Evolutionary conservation across 2,888 invertebrate species (phyloP).

Genomic region (Salpingus planirostris): DNA sequence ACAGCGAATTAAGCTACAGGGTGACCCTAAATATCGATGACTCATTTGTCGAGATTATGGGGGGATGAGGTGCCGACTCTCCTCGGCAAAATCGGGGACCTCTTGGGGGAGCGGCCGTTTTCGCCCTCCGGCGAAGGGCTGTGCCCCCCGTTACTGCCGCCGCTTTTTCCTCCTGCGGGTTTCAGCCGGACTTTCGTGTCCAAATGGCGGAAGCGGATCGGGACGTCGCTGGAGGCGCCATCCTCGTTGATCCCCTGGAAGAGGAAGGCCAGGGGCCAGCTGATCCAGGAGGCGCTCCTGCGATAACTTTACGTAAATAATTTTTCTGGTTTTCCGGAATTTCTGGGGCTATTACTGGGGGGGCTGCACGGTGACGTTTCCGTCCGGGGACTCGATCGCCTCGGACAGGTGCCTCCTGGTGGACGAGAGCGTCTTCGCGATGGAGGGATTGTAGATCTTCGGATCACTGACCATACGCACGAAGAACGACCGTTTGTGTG

Average conservation of each 20-base stretch:
- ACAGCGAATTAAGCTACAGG: too few relatives aligned
- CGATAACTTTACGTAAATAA: constrained; percentile 19
- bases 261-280: constrained; percentile 84
- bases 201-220: constrained; percentile 79
- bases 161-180: constrained; percentile 39
- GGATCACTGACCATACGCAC: constrained; percentile 97
- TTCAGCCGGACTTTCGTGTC: constrained; percentile 78
- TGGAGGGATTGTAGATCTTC: constrained; percentile 90
- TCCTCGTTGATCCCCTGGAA: constrained; percentile 70
- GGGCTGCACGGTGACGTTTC: constrained; percentile 40
- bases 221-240: constrained; percentile 58
- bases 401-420: constrained; percentile 48
- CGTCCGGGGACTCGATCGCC: constrained; percentile 42
- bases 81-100: constrained; percentile 39
- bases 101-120: constrained; percentile 43
- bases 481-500: constrained; percentile 90
- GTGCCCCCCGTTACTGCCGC: constrained; percentile 54
- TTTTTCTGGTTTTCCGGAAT: not conserved
- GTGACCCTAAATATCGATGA: too few relatives aligned
- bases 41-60: not conserved
- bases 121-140: constrained; percentile 62
- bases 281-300: constrained; percentile 80
- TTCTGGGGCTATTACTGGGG: constrained; percentile 34
- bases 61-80: constrained; percentile 4
- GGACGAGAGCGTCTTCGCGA: constrained; percentile 63